phyloP scores from a whole-genome alignment of 2,113 vertebrate species.

The Setophaga kirtlandii region DNA sequence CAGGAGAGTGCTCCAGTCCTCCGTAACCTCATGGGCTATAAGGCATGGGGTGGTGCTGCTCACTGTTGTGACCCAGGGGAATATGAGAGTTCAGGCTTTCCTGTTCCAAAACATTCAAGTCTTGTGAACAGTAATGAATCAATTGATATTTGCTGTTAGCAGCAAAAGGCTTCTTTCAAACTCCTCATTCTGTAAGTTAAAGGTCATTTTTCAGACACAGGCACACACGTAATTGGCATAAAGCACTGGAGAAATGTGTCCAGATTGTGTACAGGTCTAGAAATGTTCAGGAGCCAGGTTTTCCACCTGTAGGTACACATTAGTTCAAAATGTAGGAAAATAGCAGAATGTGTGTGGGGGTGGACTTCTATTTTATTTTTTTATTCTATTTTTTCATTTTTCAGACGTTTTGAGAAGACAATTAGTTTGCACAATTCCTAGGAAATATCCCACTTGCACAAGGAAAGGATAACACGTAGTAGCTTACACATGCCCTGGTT shows the following conservation, averaged over 20 bases:
- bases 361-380: background rate
- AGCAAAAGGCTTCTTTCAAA: background rate
- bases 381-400: background rate
- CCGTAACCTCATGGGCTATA: background rate
- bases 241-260: background rate
- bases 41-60: background rate
- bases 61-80: background rate
- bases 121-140: background rate
- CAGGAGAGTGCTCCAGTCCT: background rate
- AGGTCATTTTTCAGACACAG: background rate
- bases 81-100: background rate
- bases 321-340: background rate
- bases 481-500: background rate
- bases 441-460: background rate
- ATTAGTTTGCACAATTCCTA: background rate
- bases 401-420: background rate
- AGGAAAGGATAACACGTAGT: background rate
- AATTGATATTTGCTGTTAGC: background rate
- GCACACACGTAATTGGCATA: background rate
- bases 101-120: background rate
- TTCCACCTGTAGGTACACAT: background rate
- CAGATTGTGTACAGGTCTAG: background rate
- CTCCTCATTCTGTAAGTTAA: background rate
- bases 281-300: background rate
- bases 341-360: background rate